Evolutionary conservation across 2,888 invertebrate genomes (phyloP).

Genomic region (Epirrita christyi): DNA sequence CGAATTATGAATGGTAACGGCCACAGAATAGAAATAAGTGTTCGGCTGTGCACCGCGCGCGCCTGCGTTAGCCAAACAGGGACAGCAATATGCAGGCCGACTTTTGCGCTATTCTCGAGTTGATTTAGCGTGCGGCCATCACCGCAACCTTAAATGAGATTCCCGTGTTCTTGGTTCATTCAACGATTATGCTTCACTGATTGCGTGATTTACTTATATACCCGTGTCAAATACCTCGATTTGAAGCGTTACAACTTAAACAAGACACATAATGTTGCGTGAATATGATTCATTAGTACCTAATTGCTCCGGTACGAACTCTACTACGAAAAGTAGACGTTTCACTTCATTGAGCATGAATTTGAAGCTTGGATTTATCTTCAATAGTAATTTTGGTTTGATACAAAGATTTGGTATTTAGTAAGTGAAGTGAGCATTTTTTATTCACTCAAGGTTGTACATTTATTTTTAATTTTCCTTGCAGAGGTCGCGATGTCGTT

Average conservation of each 20-base stretch:
- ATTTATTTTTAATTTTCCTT: slow-evolving; percentile 8
- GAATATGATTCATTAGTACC: slow-evolving; percentile 21
- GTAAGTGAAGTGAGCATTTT: slow-evolving; percentile 25
- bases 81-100: no score
- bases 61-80: no score
- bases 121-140: no score
- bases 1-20: no score
- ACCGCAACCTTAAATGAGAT: slow-evolving; percentile 17
- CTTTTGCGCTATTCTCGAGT: no score
- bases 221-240: neutral
- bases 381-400: slow-evolving; percentile 23
- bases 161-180: slow-evolving; percentile 5
- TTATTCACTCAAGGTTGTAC: slow-evolving; percentile 27
- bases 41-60: no score
- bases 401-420: slow-evolving; percentile 15
- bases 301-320: slow-evolving; percentile 36
- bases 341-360: slow-evolving; percentile 28
- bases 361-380: slow-evolving; percentile 8
- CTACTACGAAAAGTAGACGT: slow-evolving; percentile 28
- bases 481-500: slow-evolving; percentile 11
- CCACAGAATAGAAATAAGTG: no score
- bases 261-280: slow-evolving; percentile 14
- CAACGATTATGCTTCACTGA: slow-evolving; percentile 11
- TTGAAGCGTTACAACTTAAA: neutral
- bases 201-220: neutral